Evolutionary conservation across 2,797 vertebrate species (phyloP).

Genomic region (Selene dorsalis): DNA sequence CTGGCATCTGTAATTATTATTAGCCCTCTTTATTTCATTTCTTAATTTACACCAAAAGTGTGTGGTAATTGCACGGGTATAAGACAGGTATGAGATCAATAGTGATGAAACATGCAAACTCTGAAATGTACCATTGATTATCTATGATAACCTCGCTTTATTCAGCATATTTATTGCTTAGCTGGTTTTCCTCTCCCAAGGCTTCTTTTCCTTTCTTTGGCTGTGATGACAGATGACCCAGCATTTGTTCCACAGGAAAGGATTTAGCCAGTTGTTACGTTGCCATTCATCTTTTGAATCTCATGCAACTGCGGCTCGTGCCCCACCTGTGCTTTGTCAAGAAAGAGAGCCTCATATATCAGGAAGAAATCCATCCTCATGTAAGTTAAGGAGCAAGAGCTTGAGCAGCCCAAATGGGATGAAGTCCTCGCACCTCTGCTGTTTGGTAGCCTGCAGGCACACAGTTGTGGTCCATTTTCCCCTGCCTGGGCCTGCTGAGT

Average conservation of each 20-base stretch:
- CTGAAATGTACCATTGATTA: conserved; percentile 73
- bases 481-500: conserved; percentile 65
- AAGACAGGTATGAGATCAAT: conserved; percentile 63
- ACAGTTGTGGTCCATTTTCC: conserved; percentile 63
- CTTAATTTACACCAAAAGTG: conserved; percentile 42
- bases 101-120: conserved; percentile 53
- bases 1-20: conserved; percentile 46
- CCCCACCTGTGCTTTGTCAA: conserved; percentile 7
- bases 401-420: conserved; percentile 56
- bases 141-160: conserved; percentile 63
- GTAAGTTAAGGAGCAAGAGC: conserved; percentile 28
- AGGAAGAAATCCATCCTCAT: conserved; percentile 21
- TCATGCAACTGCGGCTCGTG: conserved; percentile 2
- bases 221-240: conserved; percentile 50
- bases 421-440: conserved; percentile 48
- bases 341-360: conserved; percentile 19
- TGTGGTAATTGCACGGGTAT: conserved; percentile 43
- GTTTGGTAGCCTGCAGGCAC: conserved; percentile 56
- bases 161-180: conserved; percentile 76
- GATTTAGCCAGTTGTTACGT: conserved; percentile 34
- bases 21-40: conserved; percentile 50
- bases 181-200: conserved; percentile 52
- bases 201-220: conserved; percentile 19
- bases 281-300: conserved; percentile 49
- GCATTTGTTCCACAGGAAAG: conserved; percentile 42